Evolutionary conservation across 1,140 invertebrate genomes (phyloP).

Genomic region (Procambarus clarkii): DNA sequence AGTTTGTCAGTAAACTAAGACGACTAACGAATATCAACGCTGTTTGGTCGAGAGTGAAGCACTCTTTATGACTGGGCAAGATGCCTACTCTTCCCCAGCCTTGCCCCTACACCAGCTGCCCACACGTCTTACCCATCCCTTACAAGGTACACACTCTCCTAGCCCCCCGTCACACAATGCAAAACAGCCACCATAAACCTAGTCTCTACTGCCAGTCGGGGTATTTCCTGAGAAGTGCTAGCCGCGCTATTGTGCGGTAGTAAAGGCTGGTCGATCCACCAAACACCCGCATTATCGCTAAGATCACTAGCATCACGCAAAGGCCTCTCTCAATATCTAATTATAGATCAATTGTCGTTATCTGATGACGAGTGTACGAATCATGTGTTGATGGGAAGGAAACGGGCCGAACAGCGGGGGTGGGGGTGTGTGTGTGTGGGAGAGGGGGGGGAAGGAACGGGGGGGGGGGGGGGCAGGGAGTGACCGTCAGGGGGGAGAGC

Average conservation of each 20-base stretch:
- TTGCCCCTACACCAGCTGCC: too few species aligned
- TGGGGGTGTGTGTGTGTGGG: neutral
- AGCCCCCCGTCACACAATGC: neutral
- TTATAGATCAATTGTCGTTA: conserved; percentile 4
- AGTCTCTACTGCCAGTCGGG: neutral
- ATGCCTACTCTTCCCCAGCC: too few species aligned
- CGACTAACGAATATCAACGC: too few species aligned
- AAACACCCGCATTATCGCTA: neutral
- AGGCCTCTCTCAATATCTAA: neutral
- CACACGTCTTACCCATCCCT: too few species aligned
- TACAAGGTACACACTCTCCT: too few species aligned
- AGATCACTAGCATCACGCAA: neutral
- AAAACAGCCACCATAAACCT: neutral
- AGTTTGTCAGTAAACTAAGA: too few species aligned
- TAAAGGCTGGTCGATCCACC: neutral
- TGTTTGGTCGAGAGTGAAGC: too few species aligned
- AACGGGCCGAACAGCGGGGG: too few species aligned
- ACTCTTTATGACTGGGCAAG: too few species aligned
- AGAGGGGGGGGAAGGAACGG: too few species aligned
- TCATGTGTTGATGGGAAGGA: neutral
- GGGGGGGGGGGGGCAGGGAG: too few species aligned
- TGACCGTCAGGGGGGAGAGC: too few species aligned
- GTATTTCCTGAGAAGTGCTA: neutral
- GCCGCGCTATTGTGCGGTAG: neutral
- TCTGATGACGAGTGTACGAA: neutral